phyloP scores from a whole-genome alignment of 2,797 vertebrate species.

The Psittacula derbiana region DNA sequence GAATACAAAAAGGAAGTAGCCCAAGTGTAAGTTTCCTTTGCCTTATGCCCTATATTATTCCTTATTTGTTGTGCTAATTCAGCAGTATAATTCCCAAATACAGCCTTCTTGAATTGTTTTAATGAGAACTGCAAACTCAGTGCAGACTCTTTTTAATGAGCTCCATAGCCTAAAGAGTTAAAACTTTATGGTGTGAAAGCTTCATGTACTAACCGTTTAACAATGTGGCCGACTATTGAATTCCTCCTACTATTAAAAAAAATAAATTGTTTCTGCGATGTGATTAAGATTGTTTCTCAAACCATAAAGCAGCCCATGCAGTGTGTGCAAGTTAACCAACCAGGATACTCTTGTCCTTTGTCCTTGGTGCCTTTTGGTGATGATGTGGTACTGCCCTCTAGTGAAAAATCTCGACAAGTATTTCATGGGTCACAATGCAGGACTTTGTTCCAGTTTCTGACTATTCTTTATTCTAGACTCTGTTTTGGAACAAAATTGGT shows the following conservation, averaged over 20 bases:
- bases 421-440: neutral
- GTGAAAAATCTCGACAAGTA: constrained; percentile 75
- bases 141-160: constrained; percentile 32
- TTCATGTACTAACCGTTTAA: neutral
- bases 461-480: neutral
- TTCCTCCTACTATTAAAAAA: neutral
- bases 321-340: constrained; percentile 35
- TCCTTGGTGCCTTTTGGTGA: constrained; percentile 68
- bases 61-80: constrained; percentile 63
- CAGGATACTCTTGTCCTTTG: constrained; percentile 69
- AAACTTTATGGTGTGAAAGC: neutral
- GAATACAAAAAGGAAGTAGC: constrained; percentile 7
- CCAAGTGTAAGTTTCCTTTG: constrained; percentile 32
- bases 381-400: constrained; percentile 90
- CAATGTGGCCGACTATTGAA: neutral
- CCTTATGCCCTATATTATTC: constrained; percentile 37
- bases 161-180: neutral
- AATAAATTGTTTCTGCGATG: neutral
- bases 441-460: constrained; percentile 15
- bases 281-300: constrained; percentile 42
- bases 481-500: constrained; percentile 15
- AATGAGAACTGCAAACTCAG: constrained; percentile 58
- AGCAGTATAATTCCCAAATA: constrained; percentile 37
- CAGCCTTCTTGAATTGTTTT: constrained; percentile 32
- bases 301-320: neutral